Evolutionary conservation across 2,888 invertebrate species (phyloP).

Genomic region (Cantharis nigra): DNA sequence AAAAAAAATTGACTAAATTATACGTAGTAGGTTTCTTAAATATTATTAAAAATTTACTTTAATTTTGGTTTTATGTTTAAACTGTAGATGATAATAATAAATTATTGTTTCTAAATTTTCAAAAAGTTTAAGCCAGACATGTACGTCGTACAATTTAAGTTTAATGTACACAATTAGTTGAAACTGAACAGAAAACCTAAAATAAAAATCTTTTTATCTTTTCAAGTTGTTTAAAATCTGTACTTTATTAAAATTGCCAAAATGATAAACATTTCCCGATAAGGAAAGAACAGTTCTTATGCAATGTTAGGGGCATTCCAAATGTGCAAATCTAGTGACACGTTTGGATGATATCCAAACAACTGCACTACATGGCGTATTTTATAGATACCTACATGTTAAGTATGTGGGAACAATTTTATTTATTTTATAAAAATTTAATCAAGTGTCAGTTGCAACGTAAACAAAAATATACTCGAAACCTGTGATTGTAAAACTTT

Average conservation of each 20-base stretch:
- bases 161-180: not conserved
- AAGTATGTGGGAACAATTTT: not conserved
- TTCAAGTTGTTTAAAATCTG: not conserved
- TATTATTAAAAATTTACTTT: not conserved
- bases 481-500: not conserved
- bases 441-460: not conserved
- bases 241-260: not conserved
- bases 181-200: not conserved
- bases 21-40: too few species aligned
- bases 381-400: not conserved
- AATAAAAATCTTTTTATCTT: not conserved
- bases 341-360: constrained; percentile 23
- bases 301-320: constrained; percentile 9
- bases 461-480: not conserved
- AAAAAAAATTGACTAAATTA: too few species aligned
- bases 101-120: not conserved
- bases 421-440: not conserved
- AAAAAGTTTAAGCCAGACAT: not conserved
- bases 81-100: not conserved
- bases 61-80: not conserved
- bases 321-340: constrained; percentile 21
- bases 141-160: not conserved
- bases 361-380: constrained; percentile 1
- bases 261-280: not conserved
- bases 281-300: not conserved